phyloP scores from a whole-genome alignment of 2,797 vertebrate species.

The Gallirallus australis region DNA sequence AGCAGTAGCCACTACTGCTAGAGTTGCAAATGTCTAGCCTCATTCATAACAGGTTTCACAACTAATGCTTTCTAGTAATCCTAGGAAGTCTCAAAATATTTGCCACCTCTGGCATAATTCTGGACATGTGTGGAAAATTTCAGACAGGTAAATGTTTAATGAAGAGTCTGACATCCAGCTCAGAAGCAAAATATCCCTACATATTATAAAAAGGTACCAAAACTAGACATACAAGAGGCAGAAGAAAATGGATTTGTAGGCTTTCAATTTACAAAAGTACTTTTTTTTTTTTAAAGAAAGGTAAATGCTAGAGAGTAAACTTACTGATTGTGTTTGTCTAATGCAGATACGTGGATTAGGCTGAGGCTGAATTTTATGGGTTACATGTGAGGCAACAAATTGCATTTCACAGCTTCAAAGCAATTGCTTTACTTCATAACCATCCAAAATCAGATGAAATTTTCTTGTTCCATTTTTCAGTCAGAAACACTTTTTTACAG shows the following conservation, averaged over 20 bases:
- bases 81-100: background rate
- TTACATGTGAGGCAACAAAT: background rate
- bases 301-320: background rate
- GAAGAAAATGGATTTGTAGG: background rate
- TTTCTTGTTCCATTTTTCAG: conserved; percentile 36
- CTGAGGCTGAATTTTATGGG: background rate
- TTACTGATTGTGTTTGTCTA: background rate
- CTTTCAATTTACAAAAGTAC: background rate
- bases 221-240: background rate
- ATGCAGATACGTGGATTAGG: background rate
- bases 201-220: background rate
- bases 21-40: background rate
- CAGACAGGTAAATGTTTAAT: background rate
- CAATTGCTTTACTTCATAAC: conserved; percentile 19
- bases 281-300: background rate
- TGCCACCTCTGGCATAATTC: background rate
- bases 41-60: background rate
- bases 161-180: background rate
- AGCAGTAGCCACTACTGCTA: background rate
- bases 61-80: background rate
- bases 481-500: background rate
- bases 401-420: background rate
- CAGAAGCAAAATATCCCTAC: background rate
- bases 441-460: conserved; percentile 21
- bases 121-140: background rate